A percentile compares a stretch with the other conserved stretches of the same genome.
phyloP scores from a whole-genome alignment of 2,888 invertebrate species.

The Phaedon cochleariae region DNA sequence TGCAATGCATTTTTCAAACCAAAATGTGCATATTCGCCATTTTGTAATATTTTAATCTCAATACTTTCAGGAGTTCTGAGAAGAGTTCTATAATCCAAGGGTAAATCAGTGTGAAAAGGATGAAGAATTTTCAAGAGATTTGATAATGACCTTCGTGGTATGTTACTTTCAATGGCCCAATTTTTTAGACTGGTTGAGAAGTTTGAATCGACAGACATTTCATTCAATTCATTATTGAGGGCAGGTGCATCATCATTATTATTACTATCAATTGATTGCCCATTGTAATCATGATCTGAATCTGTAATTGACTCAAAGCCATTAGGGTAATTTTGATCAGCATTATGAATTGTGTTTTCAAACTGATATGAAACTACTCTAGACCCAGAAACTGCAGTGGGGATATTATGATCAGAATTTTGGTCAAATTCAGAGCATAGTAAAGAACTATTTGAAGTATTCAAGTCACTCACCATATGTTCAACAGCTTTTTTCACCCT shows the following conservation, averaged over 20 bases:
- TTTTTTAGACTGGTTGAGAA: background rate
- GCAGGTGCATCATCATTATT: background rate
- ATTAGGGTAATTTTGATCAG: too few relatives aligned
- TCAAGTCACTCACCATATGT: slow-evolving; percentile 5
- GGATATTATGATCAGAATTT: background rate
- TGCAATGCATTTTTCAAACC: background rate
- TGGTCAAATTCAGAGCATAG: background rate
- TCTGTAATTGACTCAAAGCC: too few relatives aligned
- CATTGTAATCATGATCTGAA: background rate
- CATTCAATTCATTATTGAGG: background rate
- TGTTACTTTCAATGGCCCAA: background rate
- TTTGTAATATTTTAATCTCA: background rate
- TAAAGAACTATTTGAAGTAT: slow-evolving; percentile 6
- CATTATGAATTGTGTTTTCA: too few relatives aligned
- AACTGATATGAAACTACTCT: too few relatives aligned
- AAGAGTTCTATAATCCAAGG: background rate
- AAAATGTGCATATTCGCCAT: background rate
- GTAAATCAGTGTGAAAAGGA: background rate
- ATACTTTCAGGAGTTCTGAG: background rate
- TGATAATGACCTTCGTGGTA: background rate
- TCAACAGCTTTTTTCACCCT: background rate
- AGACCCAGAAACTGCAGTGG: background rate
- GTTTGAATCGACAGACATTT: background rate
- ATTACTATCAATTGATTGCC: background rate
- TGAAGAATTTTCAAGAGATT: background rate